A percentile compares a stretch with the other conserved stretches of the same genome.
These are phyloP conservation scores for Vollenhovia emeryi DNA, from an alignment of 1,140 invertebrate genomes.

Conservation along the genomic window DNA sequence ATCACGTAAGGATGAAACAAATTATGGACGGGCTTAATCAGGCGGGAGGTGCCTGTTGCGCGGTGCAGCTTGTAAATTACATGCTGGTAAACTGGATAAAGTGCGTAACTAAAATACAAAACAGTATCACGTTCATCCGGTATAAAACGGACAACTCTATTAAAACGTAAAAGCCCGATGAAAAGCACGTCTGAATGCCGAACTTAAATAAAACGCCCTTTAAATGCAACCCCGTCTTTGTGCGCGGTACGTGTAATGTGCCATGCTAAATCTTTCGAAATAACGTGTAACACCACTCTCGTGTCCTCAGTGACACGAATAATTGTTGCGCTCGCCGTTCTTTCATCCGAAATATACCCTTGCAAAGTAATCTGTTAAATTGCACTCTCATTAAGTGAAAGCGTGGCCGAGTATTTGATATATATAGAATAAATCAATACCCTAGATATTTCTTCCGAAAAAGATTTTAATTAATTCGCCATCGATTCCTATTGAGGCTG, in stretches of 20 bases:
- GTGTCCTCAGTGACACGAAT: not conserved
- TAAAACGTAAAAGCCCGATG: conserved; percentile 6
- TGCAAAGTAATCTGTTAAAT: not conserved
- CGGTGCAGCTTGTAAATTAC: conserved; percentile 29
- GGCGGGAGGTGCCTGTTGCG: not conserved
- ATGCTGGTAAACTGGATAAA: conserved; percentile 27
- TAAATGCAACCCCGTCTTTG: not conserved
- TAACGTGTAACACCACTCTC: not conserved
- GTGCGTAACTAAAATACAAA: not conserved
- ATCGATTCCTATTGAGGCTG: not conserved
- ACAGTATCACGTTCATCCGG: not conserved
- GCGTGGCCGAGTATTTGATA: not conserved
- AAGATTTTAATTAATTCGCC: not conserved
- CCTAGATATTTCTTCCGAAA: not conserved
- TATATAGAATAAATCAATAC: not conserved
- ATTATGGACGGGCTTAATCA: conserved; percentile 22
- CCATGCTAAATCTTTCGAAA: conserved; percentile 2
- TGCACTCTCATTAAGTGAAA: not conserved
- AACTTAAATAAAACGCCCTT: conserved; percentile 33
- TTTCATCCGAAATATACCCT: conserved; percentile 1
- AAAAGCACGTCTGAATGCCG: not conserved
- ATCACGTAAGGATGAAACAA: not conserved
- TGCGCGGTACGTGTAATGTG: conserved; percentile 19
- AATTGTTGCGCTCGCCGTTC: not conserved
- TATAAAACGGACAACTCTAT: not conserved